Base-by-base conservation (phyloP, 1,140 invertebrate species). In the Callitettix versicolor region DNA sequence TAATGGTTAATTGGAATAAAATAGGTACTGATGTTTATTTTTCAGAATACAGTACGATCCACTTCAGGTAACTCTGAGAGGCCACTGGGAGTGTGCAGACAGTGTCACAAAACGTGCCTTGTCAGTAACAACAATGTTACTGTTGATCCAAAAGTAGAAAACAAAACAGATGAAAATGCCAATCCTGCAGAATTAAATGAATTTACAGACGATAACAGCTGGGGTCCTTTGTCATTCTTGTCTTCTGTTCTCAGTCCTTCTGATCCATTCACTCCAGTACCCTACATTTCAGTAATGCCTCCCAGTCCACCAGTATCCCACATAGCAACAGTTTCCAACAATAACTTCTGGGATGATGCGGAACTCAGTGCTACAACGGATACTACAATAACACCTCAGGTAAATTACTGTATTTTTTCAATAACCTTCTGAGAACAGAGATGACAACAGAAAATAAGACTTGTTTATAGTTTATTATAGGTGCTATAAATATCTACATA, bases 81-180 rank as follows among this genome's bases (percentile, higher is more conserved):
- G 33, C 43, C 55, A 9, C 71, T 80, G 61, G 74, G 79, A 34
- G 79, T 85, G 9, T 85, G 82, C 68, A 76, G 79, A 57, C 79
- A 84, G 63, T 85, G 82, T 65, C 82, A 84, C 62, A 83, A 81
- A 69, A 83, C 81, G 61, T 85, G 82, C 68, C 71, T 80, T 64
- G 71, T 75, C 34, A 76, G 72, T 58, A 58, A 67, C 66, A 71
- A 52, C 63, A 64, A 57, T 40, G 43, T 33, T 41, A 44, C n/a
- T 40, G 17, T 3, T 12, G 15, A 55, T 15, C 65, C 3, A 54
- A 67, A 15, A 62, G 56, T 17, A 62, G 68, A 0, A 63, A 69
- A 30, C 64, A 69, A 44, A 20, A 55, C 18, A 1, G 54, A 55
- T 41, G 54, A 48, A 1, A 55, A 55, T 49, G 54, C 54, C 12